phyloP scores from a whole-genome alignment of 2,797 vertebrate genomes.

The Bovichtus diacanthus region DNA sequence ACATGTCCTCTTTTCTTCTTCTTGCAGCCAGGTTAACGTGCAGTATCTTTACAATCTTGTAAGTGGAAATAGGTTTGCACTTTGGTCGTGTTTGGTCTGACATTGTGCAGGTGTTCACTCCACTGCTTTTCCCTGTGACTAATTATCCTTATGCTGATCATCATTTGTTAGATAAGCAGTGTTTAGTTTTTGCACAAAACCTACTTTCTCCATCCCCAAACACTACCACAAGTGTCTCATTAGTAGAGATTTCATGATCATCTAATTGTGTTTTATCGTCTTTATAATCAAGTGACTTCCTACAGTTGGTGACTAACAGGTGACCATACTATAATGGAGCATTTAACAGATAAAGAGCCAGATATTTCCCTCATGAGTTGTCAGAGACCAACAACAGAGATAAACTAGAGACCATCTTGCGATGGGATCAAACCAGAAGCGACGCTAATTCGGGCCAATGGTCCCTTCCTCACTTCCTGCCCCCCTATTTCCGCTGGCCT shows the following conservation, averaged over 20 bases:
- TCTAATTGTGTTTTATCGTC: slow-evolving; percentile 3
- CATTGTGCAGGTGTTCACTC: slow-evolving; percentile 8
- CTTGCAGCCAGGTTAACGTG: slow-evolving; percentile 3
- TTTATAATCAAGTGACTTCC: background rate
- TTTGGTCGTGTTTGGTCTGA: slow-evolving; percentile 11
- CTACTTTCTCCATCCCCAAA: background rate
- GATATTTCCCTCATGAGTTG: background rate
- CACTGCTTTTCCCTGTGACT: background rate
- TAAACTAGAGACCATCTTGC: too few species aligned
- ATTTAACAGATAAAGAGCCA: background rate
- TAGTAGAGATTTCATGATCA: slow-evolving; percentile 9
- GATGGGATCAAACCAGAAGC: too few species aligned
- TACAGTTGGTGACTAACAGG: background rate
- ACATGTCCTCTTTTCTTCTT: slow-evolving; percentile 14
- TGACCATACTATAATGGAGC: background rate
- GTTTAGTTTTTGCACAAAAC: slow-evolving; percentile 1
- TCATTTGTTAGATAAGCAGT: background rate
- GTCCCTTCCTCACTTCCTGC: too few species aligned
- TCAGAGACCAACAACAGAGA: background rate
- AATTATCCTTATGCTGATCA: slow-evolving; percentile 14
- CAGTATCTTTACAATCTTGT: slow-evolving; percentile 29
- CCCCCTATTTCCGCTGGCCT: too few species aligned
- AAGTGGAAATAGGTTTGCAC: slow-evolving; percentile 22
- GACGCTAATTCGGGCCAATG: too few species aligned
- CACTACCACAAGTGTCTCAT: slow-evolving; percentile 12